These are phyloP conservation scores for Dimorphilus gyrociliatus DNA, from an alignment of 2,888 invertebrate species.

Conservation along the genomic window DNA sequence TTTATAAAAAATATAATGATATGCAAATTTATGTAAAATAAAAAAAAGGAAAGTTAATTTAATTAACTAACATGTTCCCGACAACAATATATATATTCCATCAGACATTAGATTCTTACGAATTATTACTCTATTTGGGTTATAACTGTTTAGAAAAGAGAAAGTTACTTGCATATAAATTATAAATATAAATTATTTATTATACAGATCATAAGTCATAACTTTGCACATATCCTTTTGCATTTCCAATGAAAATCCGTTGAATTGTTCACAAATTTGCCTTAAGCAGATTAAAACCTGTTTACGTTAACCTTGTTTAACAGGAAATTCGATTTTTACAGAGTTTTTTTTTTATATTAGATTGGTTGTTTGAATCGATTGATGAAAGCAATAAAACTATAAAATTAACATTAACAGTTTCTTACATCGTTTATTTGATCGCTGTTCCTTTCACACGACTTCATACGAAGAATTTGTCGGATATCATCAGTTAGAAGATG, in stretches of 20 bases:
- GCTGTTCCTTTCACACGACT: slow-evolving; percentile 15
- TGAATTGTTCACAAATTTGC: too few species aligned
- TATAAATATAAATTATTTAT: too few species aligned
- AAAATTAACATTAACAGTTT: too few species aligned
- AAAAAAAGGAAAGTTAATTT: background rate
- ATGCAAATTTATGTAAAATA: background rate
- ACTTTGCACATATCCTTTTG: too few species aligned
- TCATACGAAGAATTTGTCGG: slow-evolving; percentile 14
- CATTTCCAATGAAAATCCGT: too few species aligned
- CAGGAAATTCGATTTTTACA: too few species aligned
- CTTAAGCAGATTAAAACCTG: too few species aligned
- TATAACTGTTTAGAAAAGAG: slow-evolving; percentile 16
- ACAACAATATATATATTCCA: slow-evolving; percentile 24
- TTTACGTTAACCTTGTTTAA: too few species aligned
- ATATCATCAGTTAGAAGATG: slow-evolving; percentile 18
- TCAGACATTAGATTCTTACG: slow-evolving; percentile 19
- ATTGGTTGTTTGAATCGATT: too few species aligned
- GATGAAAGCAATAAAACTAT: too few species aligned
- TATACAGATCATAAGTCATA: too few species aligned
- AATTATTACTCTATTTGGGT: slow-evolving; percentile 21
- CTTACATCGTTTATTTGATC: slow-evolving; percentile 18
- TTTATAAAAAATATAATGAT: background rate
- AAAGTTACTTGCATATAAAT: background rate
- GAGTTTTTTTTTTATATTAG: too few species aligned
- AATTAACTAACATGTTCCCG: slow-evolving; percentile 17